Evolutionary conservation across 2,888 invertebrate species (phyloP), one percentile per base, ranked within the genome.

Genomic region (Automeris io): DNA sequence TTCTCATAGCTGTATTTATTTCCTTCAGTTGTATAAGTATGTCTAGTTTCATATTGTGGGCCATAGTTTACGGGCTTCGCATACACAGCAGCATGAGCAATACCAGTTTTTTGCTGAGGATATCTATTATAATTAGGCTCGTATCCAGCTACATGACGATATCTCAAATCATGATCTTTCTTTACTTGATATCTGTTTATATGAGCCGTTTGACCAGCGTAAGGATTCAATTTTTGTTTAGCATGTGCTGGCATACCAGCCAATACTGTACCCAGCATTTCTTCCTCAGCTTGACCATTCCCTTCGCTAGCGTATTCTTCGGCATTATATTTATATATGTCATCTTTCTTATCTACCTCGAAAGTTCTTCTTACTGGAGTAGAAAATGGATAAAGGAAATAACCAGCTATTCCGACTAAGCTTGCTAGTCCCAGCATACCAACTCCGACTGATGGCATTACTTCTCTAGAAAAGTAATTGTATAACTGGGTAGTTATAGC

Each of bases 371-470:
- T 78, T 0, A 91, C 88, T 1, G 91, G 89, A 5, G 90, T 89
- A 1, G 91, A 87, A 46, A 93, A 93, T 3, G 94, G 93, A 75
- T 93, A 93, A 12, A 93, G 75, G 66, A 93, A 92, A 52, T 93
- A 92, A 37, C 93, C 92, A 21, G 94, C 94, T 22, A 94, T 68
- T 2, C 94, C 94, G 2, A 92, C 91, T 24, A 92, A 88, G 42
- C 93, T 89, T 43, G 93, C 91, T 26, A 94, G 70, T 1, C 94
- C 93, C 7, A 93, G 90, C 12, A 94, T 75, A 52, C 94, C 93
- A 0, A 93, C 91, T 1, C 94, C 93, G 12, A 94, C 92, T 19
- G 92, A 92, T 0, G 94, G 93, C 91, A 94, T 93, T 0, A 94
- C 91, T 80, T 94, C 93, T 51, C 93, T 87, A 2, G 93, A 92